Conservation (phyloP, 2,888 invertebrate species). For the Cephalotes varians region DNA sequence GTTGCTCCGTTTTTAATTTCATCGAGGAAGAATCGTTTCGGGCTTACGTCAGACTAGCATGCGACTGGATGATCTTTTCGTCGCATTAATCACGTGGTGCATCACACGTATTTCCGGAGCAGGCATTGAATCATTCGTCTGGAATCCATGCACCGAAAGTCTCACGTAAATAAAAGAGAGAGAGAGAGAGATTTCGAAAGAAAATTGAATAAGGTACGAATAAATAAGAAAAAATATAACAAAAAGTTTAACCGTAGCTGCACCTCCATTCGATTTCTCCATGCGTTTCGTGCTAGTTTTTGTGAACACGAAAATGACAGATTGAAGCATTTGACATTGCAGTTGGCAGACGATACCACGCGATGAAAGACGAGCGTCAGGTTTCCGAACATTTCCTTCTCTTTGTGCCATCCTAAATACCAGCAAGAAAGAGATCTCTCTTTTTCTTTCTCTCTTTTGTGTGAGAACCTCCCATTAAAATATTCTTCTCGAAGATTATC, state of each 20-base stretch:
- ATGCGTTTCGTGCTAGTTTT: background rate
- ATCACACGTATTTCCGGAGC: constrained; percentile 48
- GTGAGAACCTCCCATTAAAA: constrained; percentile 45
- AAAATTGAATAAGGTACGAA: constrained; percentile 2
- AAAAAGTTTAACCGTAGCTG: background rate
- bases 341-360: background rate
- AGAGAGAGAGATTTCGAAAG: background rate
- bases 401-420: constrained; percentile 38
- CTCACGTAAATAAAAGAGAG: constrained; percentile 15
- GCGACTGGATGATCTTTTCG: constrained; percentile 31
- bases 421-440: background rate
- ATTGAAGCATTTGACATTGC: constrained; percentile 18
- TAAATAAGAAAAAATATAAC: background rate
- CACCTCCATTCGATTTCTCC: background rate
- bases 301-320: constrained; percentile 13
- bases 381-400: constrained; percentile 41
- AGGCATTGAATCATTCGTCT: constrained; percentile 41
- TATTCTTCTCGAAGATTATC: constrained; percentile 46
- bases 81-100: constrained; percentile 38
- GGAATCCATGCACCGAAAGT: constrained; percentile 43
- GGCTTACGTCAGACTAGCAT: constrained; percentile 37
- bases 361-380: constrained; percentile 37
- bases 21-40: constrained; percentile 19
- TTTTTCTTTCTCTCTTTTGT: background rate
- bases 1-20: constrained; percentile 29